Conservation (phyloP, 2,888 invertebrate species). For the Synanthedon tipuliformis region DNA sequence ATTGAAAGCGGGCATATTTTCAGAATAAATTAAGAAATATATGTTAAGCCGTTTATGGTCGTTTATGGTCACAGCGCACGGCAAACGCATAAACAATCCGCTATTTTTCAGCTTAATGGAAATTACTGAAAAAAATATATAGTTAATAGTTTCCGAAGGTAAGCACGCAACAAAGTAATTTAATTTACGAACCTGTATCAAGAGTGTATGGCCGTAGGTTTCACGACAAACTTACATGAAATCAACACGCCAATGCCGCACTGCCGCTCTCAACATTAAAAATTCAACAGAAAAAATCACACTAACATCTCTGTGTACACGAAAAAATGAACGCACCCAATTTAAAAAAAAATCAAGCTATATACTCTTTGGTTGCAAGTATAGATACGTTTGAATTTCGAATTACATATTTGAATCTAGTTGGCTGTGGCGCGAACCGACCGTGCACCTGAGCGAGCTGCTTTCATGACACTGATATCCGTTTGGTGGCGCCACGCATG, state of each 20-base stretch:
- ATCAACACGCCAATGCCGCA: slow-evolving; percentile 21
- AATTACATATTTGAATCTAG: slow-evolving; percentile 37
- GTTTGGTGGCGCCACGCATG: slow-evolving; percentile 36
- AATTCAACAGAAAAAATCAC: slow-evolving; percentile 26
- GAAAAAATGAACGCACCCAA: not conserved
- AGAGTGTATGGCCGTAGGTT: slow-evolving; percentile 15
- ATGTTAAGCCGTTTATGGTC: not conserved
- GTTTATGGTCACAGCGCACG: not conserved
- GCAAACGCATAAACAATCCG: not conserved
- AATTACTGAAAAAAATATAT: not conserved
- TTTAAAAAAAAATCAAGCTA: not conserved
- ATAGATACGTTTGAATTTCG: slow-evolving; percentile 34
- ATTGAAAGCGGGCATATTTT: no score
- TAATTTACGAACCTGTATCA: slow-evolving; percentile 47
- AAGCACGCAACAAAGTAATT: slow-evolving; percentile 50
- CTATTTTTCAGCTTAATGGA: not conserved
- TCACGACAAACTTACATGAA: slow-evolving; percentile 6
- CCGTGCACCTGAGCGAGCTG: slow-evolving; percentile 27
- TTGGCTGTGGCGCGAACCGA: slow-evolving; percentile 18
- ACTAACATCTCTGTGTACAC: not conserved
- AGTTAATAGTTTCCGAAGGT: slow-evolving; percentile 21
- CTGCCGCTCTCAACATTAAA: slow-evolving; percentile 25
- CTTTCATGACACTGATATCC: slow-evolving; percentile 34
- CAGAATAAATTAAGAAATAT: no score
- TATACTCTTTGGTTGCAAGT: not conserved